Base-by-base conservation (phyloP, 2,797 vertebrate species). In the Myotis daubentonii region DNA sequence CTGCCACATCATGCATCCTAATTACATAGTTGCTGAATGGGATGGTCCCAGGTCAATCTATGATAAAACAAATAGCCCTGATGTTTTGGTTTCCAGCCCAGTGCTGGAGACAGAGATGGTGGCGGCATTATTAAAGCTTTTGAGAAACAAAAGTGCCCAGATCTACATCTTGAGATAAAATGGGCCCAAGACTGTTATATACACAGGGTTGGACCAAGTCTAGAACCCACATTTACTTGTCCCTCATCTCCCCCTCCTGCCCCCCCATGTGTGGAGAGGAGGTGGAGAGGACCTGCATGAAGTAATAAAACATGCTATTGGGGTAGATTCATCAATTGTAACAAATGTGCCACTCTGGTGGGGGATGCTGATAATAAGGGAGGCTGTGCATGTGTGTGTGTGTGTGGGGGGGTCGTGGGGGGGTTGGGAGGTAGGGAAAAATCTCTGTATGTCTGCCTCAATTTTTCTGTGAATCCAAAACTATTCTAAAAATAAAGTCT, bases 401-500 rank as follows among this genome's bases (percentile, higher is more conserved):
- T 2, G 8, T 8, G 22, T 2, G 9, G 41, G 41, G 41, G 25
- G 36, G 36, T 2, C 2, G 20, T 8, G 9, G 41, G 41, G 41
- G 11, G 57, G 22, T 47, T 20, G 41, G 22, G 8, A 19, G 9
- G 12, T 9, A 25, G 15, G 28, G 22, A 51, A 11, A 71, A 57
- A n/a, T 60, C 51, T 94, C 80, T 80, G 22, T 30, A 47, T 6
- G 11, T 87, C 87, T 66, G 15, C 28, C 36, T 87, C 13, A 47
- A 13, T 41, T 71, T 60, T 93, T 13, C 72, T 65, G 28, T 60
- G 71, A 88, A 55, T 23, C 60, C 71, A 60, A 62, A 92, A 80
- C 16, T 87, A 28, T 62, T 95, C 88, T 91, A 55, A 84, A 95
- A 74, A 38, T 87, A 89, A 85, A 87, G 25, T n/a, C 47, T 49